phyloP scores from a whole-genome alignment of 2,113 vertebrate genomes.

The Melanotaenia duboulayi region DNA sequence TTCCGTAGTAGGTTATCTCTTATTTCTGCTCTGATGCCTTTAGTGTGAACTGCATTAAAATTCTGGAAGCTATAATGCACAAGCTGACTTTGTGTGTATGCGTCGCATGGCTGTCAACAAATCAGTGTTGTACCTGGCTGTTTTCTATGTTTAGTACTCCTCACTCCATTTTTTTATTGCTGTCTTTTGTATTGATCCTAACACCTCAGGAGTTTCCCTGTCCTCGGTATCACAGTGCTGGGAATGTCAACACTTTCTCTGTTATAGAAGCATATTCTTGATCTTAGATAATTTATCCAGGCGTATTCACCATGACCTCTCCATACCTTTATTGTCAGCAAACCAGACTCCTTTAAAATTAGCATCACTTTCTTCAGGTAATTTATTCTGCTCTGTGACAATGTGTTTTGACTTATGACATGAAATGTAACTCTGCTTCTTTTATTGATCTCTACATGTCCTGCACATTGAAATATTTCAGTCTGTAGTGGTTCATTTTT shows the following conservation, averaged over 20 bases:
- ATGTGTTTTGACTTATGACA: neutral
- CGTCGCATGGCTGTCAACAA: slow-evolving; percentile 6
- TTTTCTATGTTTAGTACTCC: slow-evolving; percentile 30
- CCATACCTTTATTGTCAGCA: neutral
- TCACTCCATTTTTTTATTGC: slow-evolving; percentile 11
- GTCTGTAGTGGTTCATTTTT: slow-evolving; percentile 8
- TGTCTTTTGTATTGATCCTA: slow-evolving; percentile 22
- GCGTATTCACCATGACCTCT: slow-evolving; percentile 1
- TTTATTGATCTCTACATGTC: slow-evolving; percentile 13
- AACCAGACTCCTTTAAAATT: neutral
- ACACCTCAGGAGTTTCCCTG: slow-evolving; percentile 25
- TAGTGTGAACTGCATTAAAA: slow-evolving; percentile 8
- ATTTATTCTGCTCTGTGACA: neutral
- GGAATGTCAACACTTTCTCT: slow-evolving; percentile 36
- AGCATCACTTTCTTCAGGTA: neutral
- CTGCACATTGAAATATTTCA: neutral
- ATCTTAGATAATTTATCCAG: neutral
- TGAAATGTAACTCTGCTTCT: slow-evolving; percentile 3
- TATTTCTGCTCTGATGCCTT: slow-evolving; percentile 38
- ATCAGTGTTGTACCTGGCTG: neutral
- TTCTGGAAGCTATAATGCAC: slow-evolving; percentile 19
- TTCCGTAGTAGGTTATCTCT: slow-evolving; percentile 65
- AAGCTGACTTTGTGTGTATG: slow-evolving; percentile 11
- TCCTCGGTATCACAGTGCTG: neutral
- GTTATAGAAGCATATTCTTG: slow-evolving; percentile 19